Evolutionary conservation across 2,113 vertebrate species (phyloP), one percentile per base, ranked within the genome.

Genomic region (Gymnogyps californianus): DNA sequence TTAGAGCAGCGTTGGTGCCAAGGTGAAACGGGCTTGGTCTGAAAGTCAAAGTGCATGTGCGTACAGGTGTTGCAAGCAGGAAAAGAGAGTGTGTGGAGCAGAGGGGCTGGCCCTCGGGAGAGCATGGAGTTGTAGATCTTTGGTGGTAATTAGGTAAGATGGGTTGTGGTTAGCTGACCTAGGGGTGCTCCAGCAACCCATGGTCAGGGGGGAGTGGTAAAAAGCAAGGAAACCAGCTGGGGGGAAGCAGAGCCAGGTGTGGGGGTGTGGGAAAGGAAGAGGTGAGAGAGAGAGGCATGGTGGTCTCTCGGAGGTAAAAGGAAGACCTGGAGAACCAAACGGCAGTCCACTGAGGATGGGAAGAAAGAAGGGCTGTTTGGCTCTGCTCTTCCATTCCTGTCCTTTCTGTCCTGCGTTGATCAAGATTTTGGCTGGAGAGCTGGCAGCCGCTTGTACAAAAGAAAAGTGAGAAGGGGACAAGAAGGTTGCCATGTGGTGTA

Each of bases 181-280:
- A 18, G 31, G 59, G 25, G 11, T 69, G 47, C 52, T 87, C 31
- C 55, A 36, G 83, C 61, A 66, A 12, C 52, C 31, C 21, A 0
- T 2, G 0, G 0, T 7, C 0, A 3, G n/a, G 20, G 47, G 17
- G 15, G 28, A 18, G 26, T 19, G 40, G 13, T 31, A 15, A 59
- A 54, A 72, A 67, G 34, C 51, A 34, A 34, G 38, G 59, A 52
- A 46, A 51, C 9, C 17, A 29, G 26, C 9, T 9, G 49, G 12
- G 18, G 16, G 16, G 32, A 79, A 51, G 83, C 46, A 40, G 83
- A 40, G 47, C 32, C 4, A 13, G 46, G 20, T 21, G 22, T 28
- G 44, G 38, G 32, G 15, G 16, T 16, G 52, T 54, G 52, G 83
- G 24, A 47, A n/a, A 31, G n/a, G 69, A 40, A 31, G 24, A 62